phyloP scores from a whole-genome alignment of 2,888 invertebrate species.

The Leucophora obtusa region DNA sequence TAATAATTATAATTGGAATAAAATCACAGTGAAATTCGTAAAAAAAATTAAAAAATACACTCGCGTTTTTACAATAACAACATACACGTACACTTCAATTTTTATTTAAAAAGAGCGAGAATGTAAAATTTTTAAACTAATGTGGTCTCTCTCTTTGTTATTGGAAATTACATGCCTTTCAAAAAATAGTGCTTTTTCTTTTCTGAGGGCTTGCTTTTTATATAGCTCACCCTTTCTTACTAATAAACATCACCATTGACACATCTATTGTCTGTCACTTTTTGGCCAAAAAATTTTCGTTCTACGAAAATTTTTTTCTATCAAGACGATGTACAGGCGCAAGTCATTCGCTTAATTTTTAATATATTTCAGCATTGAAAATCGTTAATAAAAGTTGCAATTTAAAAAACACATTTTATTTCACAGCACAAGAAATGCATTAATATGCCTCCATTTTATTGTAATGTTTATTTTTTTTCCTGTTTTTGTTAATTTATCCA shows the following conservation, averaged over 20 bases:
- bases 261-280: conserved; percentile 13
- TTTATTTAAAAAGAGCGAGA: conserved; percentile 16
- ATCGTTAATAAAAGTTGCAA: neutral
- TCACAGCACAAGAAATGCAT: conserved; percentile 44
- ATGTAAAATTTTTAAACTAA: neutral
- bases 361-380: no score
- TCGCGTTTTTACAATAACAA: conserved; percentile 53
- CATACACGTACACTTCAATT: conserved; percentile 53
- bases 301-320: conserved; percentile 29
- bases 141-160: conserved; percentile 21
- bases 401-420: conserved; percentile 6
- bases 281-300: conserved; percentile 17
- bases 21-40: conserved; percentile 55
- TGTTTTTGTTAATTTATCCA: conserved; percentile 18
- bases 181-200: neutral
- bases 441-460: conserved; percentile 24
- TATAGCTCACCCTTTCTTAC: conserved; percentile 39
- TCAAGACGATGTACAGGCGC: conserved; percentile 46
- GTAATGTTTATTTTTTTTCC: conserved; percentile 12
- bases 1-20: conserved; percentile 39
- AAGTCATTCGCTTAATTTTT: conserved; percentile 53
- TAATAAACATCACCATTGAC: conserved; percentile 23
- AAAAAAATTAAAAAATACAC: conserved; percentile 51
- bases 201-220: conserved; percentile 3
- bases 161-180: neutral